Evolutionary conservation across 1,140 invertebrate genomes (phyloP).

Genomic region (Eupeodes corollae): DNA sequence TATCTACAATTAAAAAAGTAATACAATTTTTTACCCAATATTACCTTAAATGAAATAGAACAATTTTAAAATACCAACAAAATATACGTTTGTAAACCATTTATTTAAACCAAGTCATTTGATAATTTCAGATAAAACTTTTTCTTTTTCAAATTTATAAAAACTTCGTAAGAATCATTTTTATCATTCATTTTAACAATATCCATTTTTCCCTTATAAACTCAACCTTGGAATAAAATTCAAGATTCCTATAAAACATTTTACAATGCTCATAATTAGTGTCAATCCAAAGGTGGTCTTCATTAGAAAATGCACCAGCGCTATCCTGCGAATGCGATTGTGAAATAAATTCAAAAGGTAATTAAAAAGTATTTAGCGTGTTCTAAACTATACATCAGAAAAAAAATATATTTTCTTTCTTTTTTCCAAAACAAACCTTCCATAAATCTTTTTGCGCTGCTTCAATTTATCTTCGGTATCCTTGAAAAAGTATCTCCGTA

Average conservation of each 20-base stretch:
- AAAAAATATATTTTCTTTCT: background rate
- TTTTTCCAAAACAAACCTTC: conserved; percentile 21
- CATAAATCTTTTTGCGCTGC: conserved; percentile 35
- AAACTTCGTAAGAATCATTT: too few relatives aligned
- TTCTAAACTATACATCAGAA: background rate
- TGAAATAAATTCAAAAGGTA: conserved; percentile 25
- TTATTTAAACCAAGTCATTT: too few relatives aligned
- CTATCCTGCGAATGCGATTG: conserved; percentile 15
- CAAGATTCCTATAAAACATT: conserved; percentile 30
- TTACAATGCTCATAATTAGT: conserved; percentile 35
- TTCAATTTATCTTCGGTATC: conserved; percentile 37
- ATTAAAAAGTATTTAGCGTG: conserved; percentile 24
- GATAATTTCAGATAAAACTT: too few relatives aligned
- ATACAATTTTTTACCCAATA: too few relatives aligned
- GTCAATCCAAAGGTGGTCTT: conserved; percentile 34
- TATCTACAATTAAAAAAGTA: too few relatives aligned
- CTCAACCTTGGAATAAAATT: conserved; percentile 31
- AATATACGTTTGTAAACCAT: too few relatives aligned
- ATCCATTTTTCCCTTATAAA: conserved; percentile 7
- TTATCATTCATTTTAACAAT: too few relatives aligned
- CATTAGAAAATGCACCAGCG: conserved; percentile 27
- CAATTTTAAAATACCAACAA: too few relatives aligned
- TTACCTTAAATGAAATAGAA: too few relatives aligned
- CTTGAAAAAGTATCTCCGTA: conserved; percentile 44
- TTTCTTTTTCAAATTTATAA: too few relatives aligned